Base-by-base conservation (phyloP, 2,113 vertebrate species). In the Nematolebias whitei region DNA sequence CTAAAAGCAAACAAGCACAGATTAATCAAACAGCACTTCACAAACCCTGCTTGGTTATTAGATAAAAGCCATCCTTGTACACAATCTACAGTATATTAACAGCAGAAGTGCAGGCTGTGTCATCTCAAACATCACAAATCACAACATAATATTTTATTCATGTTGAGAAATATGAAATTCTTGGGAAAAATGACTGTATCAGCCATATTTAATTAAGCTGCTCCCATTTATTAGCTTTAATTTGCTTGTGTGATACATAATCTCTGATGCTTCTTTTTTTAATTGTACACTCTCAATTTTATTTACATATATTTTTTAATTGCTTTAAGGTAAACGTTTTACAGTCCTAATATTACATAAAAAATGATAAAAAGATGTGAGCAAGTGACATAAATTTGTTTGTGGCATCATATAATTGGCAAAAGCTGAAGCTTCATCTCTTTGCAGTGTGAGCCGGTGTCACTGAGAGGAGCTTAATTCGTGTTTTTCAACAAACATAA, bases 141-240 rank as follows among this genome's bases (percentile, higher is more conserved):
- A 43, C 35, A 78, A 68, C 53, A 86, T 87, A 89, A 76, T 80
- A 73, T 86, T 82, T 89, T 73, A 87, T 74, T 68, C 72, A 39
- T 0, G 59, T 82, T 65, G 66, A 70, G 70, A 48, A 71, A 85
- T 52, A 22, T 22, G 22, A 14, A 12, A 56, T 39, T 40, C 6
- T n/a, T 16, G 52, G 32, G 13, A 12, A 23, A 56, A 56, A 9
- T 55, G 49, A 77, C 63, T 76, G 81, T 87, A 90, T 90, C 85
- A 89, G 85, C 80, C 82, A 78, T 55, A 54, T 71, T 38, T 12
- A 61, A 76, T 80, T 82, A 71, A 49, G 63, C 59, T 53, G 60
- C 68, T 66, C 71, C 43, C 72, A 58, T 74, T 23, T 50, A 51
- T 69, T 12, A 38, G 49, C 61, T n/a, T 18, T 58, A 52, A 49